Evolutionary conservation across 1,140 invertebrate species (phyloP), one percentile per base, ranked within the genome.

Genomic region (Trichonephila inaurata): DNA sequence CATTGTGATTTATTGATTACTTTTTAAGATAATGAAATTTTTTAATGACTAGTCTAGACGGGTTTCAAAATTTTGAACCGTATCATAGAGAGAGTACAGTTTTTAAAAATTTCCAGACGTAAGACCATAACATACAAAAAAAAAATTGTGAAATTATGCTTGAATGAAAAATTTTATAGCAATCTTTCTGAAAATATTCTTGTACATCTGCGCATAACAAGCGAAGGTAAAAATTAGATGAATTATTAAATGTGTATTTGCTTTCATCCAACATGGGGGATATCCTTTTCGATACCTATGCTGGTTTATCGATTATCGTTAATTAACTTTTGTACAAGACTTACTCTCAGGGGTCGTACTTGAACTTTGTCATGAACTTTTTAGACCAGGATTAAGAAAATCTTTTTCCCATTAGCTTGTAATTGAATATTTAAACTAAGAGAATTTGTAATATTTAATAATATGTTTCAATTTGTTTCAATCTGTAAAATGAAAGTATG

Each of bases 231-330:
- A 40, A 61, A 60, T 58, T 64, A 33, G 58, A 91, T 91, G 89
- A 82, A 91, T 91, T 82, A 91, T 91, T 91, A 91, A 91, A 91
- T 91, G 66, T 62, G 66, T 91, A 69, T 44, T 82, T 91, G 89
- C 89, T 60, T 82, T 91, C 64, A 91, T 91, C 89, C 89, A 28
- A 33, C 72, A 91, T 77, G 21, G 40, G 28, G 72, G 69, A 61
- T 61, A 58, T 62, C 72, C 66, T 81, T 61, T 91, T 28, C 58
- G 89, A 82, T 77, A 60, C 89, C 69, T 58, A 58, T 33, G 28
- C 66, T 61, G 72, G 69, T 61, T 19, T 62, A 91, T 91, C 89
- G 89, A 91, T 91, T 91, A 91, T 82, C 89, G 72, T 91, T 91
- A 91, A 91, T 91, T 91, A 91, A 91, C 89, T 91, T 91, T 91